phyloP scores from a whole-genome alignment of 2,888 invertebrate species.

The Sesia bembeciformis region DNA sequence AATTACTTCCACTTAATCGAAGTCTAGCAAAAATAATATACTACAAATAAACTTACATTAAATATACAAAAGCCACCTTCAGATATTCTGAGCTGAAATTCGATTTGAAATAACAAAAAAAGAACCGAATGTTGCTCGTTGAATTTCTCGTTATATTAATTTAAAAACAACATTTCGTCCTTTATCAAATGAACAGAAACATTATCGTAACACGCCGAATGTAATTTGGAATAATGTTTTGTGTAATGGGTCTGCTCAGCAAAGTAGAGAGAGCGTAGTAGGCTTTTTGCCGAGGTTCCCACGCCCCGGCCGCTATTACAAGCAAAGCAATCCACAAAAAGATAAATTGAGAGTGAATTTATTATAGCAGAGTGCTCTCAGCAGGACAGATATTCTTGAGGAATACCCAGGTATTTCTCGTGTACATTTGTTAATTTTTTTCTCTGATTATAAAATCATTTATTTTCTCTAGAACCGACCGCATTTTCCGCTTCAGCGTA shows the following conservation, averaged over 20 bases:
- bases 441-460: background rate
- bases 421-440: slow-evolving; percentile 7
- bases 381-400: slow-evolving; percentile 46
- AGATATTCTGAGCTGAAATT: background rate
- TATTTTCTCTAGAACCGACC: background rate
- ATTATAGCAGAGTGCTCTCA: slow-evolving; percentile 55
- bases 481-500: background rate
- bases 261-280: slow-evolving; percentile 41
- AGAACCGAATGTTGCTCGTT: slow-evolving; percentile 6
- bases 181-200: slow-evolving; percentile 53
- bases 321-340: slow-evolving; percentile 59
- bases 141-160: background rate
- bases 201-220: slow-evolving; percentile 52
- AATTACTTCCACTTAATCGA: no score
- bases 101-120: slow-evolving; percentile 1
- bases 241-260: slow-evolving; percentile 50
- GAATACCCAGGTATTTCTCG: slow-evolving; percentile 44
- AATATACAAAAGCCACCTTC: no score
- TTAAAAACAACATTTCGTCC: slow-evolving; percentile 36
- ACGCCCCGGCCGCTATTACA: slow-evolving; percentile 36
- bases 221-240: slow-evolving; percentile 64
- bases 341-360: slow-evolving; percentile 60
- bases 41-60: no score
- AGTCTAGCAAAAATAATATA: no score
- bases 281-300: slow-evolving; percentile 42